These are phyloP conservation scores for Callimorpha dominula DNA, from an alignment of 2,888 invertebrate species.

Conservation along the genomic window DNA sequence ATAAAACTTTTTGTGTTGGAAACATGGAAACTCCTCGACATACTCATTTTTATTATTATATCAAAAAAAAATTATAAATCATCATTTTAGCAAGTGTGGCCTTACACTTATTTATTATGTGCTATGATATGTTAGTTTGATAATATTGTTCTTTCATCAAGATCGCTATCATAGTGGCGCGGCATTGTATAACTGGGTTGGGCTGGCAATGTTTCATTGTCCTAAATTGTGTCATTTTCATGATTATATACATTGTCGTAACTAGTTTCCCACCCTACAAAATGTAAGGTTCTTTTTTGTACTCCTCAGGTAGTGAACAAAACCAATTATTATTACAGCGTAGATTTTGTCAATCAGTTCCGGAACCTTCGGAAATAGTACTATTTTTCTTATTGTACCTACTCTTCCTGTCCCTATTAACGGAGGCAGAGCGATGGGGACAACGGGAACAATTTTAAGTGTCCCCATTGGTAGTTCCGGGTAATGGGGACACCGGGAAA, in stretches of 20 bases:
- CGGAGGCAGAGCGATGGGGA: too few species aligned
- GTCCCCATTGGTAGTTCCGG: too few species aligned
- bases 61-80: too few species aligned
- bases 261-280: background rate
- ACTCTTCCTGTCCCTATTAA: too few species aligned
- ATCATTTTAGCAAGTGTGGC: background rate
- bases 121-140: background rate
- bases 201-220: constrained; percentile 12
- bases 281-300: background rate
- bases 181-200: constrained; percentile 29
- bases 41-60: too few species aligned
- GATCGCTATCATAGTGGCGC: constrained; percentile 37
- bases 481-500: too few species aligned
- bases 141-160: constrained; percentile 21
- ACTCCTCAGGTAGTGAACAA: background rate
- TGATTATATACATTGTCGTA: background rate
- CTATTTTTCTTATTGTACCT: too few species aligned
- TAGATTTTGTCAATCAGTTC: background rate
- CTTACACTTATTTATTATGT: constrained; percentile 7
- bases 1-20: too few species aligned
- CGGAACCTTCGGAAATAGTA: too few species aligned
- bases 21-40: too few species aligned
- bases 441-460: too few species aligned
- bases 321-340: background rate
- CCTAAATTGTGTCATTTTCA: constrained; percentile 4